Evolutionary conservation across 1,140 invertebrate genomes (phyloP).

Genomic region (Aradophagus sp.): DNA sequence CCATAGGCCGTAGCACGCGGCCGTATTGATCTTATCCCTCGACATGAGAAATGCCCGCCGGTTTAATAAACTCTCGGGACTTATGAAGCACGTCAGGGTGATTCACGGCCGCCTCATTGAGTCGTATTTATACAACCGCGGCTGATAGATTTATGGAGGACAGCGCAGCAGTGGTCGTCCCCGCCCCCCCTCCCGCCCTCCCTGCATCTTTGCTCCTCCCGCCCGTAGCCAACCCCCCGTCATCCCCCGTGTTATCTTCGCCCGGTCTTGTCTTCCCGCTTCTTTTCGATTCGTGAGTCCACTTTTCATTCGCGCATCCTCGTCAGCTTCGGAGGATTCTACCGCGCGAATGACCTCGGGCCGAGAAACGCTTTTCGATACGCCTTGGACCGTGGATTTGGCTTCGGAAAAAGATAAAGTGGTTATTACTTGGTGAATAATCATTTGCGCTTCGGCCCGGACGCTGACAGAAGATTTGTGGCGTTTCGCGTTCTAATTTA

Average conservation of each 20-base stretch:
- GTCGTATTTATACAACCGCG: conserved; percentile 76
- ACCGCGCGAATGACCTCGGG: background rate
- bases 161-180: conserved; percentile 73
- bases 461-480: no score
- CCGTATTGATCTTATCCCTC: conserved; percentile 76
- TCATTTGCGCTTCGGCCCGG: no score
- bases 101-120: conserved; percentile 76
- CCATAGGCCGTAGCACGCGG: conserved; percentile 65
- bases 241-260: conserved; percentile 54
- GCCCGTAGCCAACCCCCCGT: conserved; percentile 37
- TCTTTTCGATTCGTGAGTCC: conserved; percentile 41
- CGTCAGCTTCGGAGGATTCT: conserved; percentile 27
- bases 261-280: conserved; percentile 52
- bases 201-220: no score
- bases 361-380: background rate
- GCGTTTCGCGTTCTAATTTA: no score
- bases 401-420: no score
- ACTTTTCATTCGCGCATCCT: conserved; percentile 41
- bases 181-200: conserved; percentile 8
- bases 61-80: conserved; percentile 77
- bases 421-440: no score
- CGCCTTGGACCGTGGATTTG: no score
- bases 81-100: conserved; percentile 76
- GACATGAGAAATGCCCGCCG: conserved; percentile 76
- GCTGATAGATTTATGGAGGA: conserved; percentile 76